Evolutionary conservation across 1,140 invertebrate species (phyloP), one percentile per base, ranked within the genome.

Genomic region (Nasonia longicornis): DNA sequence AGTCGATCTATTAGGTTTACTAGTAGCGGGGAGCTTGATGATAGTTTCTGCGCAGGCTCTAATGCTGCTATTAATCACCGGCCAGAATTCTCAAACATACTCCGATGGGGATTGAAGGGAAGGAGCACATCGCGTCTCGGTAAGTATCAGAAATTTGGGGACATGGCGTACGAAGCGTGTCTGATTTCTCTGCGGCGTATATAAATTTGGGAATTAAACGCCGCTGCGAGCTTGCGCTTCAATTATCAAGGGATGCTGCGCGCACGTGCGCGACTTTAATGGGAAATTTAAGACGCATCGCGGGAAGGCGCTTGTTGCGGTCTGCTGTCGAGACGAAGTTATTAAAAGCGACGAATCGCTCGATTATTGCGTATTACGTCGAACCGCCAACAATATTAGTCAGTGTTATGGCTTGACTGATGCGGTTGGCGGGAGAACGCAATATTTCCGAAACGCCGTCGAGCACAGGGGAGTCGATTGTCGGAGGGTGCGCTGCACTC

Each of bases 1-100:
- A 76, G 74, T 76, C 31, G 58, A 76, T 76, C 20, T 76, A 66
- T 76, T 76, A 42, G 52, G 63, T 75, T 75, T 75, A 35, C 31
- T 75, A 63, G 35, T 38, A 8, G 1, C 29, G 16, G 29, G 29
- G 12, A 38, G 29, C 35, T 48, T 6, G 35, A 42, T 58, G 52
- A 58, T 58, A 3, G 3, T 58, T 12, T 58, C 52, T 38, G 35
- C 35, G 35, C 6, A 58, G 52, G 52, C 22, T n/a, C 70, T 38
- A 38, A 72, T 38, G 45, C 12, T 16, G 26, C 45, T 31, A 63
- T 74, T 58, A 74, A 74, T 74, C 72, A 48, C 48, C 22, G 10
- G 26, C 26, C 26, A 26, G 26, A 26, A 26, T 26, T 26, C 26
- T 26, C 26, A 2, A 26, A 26, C 1, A 26, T 26, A 26, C 26